Evolutionary conservation across 2,113 vertebrate species (phyloP), one percentile per base, ranked within the genome.

Genomic region (Campylomormyrus numenius): DNA sequence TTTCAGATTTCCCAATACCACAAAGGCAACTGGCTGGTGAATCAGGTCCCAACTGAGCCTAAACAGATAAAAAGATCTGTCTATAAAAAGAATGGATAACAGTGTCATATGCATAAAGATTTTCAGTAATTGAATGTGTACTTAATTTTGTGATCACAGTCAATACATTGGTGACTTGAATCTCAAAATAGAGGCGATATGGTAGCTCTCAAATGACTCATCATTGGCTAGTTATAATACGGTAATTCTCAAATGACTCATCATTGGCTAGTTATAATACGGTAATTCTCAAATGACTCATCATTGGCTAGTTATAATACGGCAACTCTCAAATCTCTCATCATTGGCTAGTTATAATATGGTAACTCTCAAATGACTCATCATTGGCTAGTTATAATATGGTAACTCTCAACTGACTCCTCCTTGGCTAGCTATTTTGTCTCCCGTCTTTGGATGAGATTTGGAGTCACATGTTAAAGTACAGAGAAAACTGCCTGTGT

Each of bases 1-100:
- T 89, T 85, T 85, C 89, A 89, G 35, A 85, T 89, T 85, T 89
- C 52, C 53, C 80, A 89, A 58, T 66, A 85, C 53, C 24, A 58
- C 77, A 58, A 24, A 80, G 11, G 46, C 62, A 88, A 39, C 35
- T 58, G n/a, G 17, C 50, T 74, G 80, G 27, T 35, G 77, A 39
- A 46, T n/a, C 56, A 58, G 39, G 42, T 48, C 74, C 80, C 35
- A 56, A 48, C 21, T 89, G 89, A 89, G 50, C 77, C 53, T 62
- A 42, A 15, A 62, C 31, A 66, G 74, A 74, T 42, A 17, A 70
- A 50, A 42, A 27, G 45, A 52, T 45, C 31, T 83, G 49, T 50
- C 70, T 35, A 74, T 42, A 31, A 42, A 52, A 35, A 39, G 35
- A 35, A 9, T 17, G n/a, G 52, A 85, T 84, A 85, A 24, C 10